phyloP scores from a whole-genome alignment of 2,113 vertebrate genomes.

The Patagioenas fasciata region DNA sequence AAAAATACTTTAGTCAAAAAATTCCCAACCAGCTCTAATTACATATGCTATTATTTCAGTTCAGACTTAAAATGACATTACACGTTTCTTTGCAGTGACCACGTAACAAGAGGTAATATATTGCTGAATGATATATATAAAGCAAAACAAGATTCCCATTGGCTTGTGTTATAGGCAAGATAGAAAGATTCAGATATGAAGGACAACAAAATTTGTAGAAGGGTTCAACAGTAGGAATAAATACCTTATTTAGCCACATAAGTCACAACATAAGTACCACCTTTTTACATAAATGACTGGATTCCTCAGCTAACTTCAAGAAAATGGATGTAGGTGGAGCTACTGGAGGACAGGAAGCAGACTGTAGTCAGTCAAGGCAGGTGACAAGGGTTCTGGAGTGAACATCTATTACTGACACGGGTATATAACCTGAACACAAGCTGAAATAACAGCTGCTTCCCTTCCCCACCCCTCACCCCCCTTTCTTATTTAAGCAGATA shows the following conservation, averaged over 20 bases:
- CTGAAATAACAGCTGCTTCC: neutral
- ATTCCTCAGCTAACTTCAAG: constrained; percentile 40
- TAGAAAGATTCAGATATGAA: neutral
- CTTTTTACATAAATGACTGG: constrained; percentile 30
- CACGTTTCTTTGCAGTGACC: constrained; percentile 1
- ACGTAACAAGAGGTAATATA: constrained; percentile 9
- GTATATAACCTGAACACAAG: neutral
- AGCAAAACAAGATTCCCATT: constrained; percentile 12
- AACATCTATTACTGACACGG: neutral
- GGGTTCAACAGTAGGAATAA: constrained; percentile 31
- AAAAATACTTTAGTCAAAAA: neutral
- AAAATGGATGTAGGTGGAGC: constrained; percentile 12
- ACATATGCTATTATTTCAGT: neutral
- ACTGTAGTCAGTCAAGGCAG: constrained; percentile 46
- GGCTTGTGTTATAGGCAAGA: neutral
- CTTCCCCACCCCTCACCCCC: neutral
- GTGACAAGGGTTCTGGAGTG: constrained; percentile 24
- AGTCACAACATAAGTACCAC: constrained; percentile 39
- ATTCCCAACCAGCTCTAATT: constrained; percentile 64
- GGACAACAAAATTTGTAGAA: neutral
- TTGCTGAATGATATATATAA: neutral
- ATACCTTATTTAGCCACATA: constrained; percentile 45
- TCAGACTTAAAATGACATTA: constrained; percentile 18
- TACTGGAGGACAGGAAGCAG: constrained; percentile 57
- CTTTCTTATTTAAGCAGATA: neutral